phyloP scores from a whole-genome alignment of 2,797 vertebrate species.

The Distichodus sexfasciatus region DNA sequence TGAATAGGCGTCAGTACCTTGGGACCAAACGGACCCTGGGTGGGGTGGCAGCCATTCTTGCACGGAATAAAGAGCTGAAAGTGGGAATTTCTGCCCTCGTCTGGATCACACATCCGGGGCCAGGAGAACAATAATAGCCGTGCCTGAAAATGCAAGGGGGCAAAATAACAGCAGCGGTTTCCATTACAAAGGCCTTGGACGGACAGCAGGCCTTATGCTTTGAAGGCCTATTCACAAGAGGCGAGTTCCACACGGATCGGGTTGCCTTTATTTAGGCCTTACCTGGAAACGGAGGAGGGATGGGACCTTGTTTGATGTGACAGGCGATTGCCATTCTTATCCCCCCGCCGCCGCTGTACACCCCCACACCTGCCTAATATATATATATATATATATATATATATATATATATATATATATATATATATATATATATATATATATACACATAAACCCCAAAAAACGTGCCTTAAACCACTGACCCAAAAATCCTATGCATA shows the following conservation, averaged over 20 bases:
- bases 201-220: constrained; percentile 44
- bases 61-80: constrained; percentile 55
- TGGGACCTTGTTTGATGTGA: constrained; percentile 45
- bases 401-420: no score
- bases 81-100: constrained; percentile 62
- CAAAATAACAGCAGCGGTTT: constrained; percentile 61
- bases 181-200: constrained; percentile 59
- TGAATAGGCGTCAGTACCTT: constrained; percentile 49
- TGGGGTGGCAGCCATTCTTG: constrained; percentile 53
- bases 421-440: no score
- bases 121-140: constrained; percentile 58
- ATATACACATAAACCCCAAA: background rate
- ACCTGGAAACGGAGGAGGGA: constrained; percentile 50
- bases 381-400: no score
- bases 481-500: no score
- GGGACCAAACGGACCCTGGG: constrained; percentile 47
- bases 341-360: constrained; percentile 22
- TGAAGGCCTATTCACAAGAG: constrained; percentile 47
- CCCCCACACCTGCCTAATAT: constrained; percentile 48
- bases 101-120: constrained; percentile 61
- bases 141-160: constrained; percentile 65
- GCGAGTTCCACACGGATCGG: constrained; percentile 47
- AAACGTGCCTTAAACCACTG: no score
- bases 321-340: constrained; percentile 44
- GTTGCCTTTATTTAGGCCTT: constrained; percentile 54